Evolutionary conservation across 1,140 invertebrate genomes (phyloP).

Genomic region (Drosophila ananassae): DNA sequence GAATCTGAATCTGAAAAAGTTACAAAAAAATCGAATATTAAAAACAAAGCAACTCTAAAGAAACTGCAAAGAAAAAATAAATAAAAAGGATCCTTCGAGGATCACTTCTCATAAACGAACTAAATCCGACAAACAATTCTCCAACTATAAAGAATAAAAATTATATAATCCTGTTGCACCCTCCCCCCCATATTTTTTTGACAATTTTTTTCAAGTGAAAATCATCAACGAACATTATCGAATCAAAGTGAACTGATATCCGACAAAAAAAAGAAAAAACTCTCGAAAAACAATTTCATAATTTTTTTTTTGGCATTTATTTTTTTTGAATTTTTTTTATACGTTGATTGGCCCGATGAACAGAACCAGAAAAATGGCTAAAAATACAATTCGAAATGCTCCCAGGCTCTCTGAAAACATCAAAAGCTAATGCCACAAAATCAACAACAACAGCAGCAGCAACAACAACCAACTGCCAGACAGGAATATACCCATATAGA

Average conservation of each 20-base stretch:
- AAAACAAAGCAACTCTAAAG: conserved; percentile 3
- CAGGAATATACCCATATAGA: conserved; percentile 33
- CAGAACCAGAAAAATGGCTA: conserved; percentile 36
- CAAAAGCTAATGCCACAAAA: conserved; percentile 28
- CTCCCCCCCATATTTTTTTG: conserved; percentile 48
- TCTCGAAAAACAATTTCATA: conserved; percentile 11
- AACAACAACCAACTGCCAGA: conserved; percentile 42
- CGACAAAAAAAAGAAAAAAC: conserved; percentile 1
- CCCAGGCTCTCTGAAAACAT: conserved; percentile 50
- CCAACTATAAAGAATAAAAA: conserved; percentile 19
- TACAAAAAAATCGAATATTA: background rate
- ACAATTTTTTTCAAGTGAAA: conserved; percentile 68
- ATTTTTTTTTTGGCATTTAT: conserved; percentile 19
- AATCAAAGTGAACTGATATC: conserved; percentile 21
- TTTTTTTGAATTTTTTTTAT: conserved; percentile 53
- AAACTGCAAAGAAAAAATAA: conserved; percentile 5
- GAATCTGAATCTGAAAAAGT: conserved; percentile 17
- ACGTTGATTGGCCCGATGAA: conserved; percentile 15
- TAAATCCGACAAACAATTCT: conserved; percentile 19
- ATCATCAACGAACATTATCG: conserved; percentile 19
- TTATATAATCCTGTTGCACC: conserved; percentile 60
- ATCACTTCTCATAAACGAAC: conserved; percentile 1
- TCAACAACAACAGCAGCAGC: conserved; percentile 26
- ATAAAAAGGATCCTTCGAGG: conserved; percentile 14
- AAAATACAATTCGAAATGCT: conserved; percentile 60